phyloP scores from a whole-genome alignment of 2,113 vertebrate species.

The Heterotilapia buettikoferi region DNA sequence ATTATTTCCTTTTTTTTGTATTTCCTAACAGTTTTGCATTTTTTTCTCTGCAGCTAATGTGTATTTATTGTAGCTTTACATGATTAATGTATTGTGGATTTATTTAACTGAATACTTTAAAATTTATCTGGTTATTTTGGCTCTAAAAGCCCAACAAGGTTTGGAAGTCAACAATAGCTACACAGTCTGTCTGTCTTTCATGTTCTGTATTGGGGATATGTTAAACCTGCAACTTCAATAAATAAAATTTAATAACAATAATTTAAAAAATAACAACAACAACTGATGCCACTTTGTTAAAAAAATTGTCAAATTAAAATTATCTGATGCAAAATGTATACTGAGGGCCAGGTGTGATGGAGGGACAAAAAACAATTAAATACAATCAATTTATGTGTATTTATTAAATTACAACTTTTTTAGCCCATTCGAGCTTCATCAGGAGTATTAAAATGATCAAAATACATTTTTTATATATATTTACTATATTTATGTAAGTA shows the following conservation, averaged over 20 bases:
- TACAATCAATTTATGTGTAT: not conserved
- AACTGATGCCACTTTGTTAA: not conserved
- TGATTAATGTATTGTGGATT: not conserved
- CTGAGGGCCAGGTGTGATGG: not conserved
- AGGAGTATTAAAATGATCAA: not conserved
- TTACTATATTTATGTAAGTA: not conserved
- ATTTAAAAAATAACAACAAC: not conserved
- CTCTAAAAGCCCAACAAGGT: not conserved
- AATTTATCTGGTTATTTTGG: not conserved
- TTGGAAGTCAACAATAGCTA: not conserved
- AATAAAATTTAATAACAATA: not conserved
- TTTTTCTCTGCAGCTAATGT: not conserved
- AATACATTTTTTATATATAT: not conserved
- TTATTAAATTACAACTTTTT: not conserved
- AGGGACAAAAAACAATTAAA: not conserved
- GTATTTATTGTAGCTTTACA: not conserved
- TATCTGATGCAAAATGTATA: not conserved
- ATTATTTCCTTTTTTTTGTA: not conserved
- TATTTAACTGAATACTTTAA: not conserved
- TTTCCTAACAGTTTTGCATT: not conserved
- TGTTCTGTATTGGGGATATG: not conserved
- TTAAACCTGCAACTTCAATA: not conserved
- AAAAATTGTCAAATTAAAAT: not conserved
- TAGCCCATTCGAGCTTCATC: not conserved
- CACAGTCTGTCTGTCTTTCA: not conserved